Conservation (phyloP, 2,113 vertebrate genomes). For the Australoheros scitulus region DNA sequence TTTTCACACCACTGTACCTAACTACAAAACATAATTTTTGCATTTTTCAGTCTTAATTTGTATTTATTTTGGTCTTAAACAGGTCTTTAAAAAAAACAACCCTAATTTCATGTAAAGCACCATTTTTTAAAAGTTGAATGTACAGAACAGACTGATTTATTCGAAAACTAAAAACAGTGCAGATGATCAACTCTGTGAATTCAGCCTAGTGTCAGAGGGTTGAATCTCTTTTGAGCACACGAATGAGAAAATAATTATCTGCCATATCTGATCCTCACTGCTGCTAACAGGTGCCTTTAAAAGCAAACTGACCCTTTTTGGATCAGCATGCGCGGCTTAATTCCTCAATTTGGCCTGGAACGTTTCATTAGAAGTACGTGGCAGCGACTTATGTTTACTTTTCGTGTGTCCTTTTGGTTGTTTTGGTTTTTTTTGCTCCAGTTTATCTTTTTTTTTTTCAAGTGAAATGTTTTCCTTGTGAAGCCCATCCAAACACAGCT, state of each 20-base stretch:
- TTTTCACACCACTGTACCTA: no score
- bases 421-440: slow-evolving; percentile 44
- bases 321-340: slow-evolving; percentile 41
- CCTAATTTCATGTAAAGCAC: not conserved
- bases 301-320: slow-evolving; percentile 33
- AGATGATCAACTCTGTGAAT: not conserved
- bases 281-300: slow-evolving; percentile 49
- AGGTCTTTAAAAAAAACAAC: not conserved
- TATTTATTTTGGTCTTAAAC: not conserved
- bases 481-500: slow-evolving; percentile 73
- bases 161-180: not conserved
- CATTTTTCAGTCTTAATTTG: not conserved
- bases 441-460: not conserved
- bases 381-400: slow-evolving; percentile 57
- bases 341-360: slow-evolving; percentile 41
- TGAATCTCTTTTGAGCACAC: not conserved
- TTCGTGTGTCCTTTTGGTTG: slow-evolving; percentile 15
- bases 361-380: slow-evolving; percentile 56
- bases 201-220: not conserved
- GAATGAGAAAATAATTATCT: slow-evolving; percentile 28
- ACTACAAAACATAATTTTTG: not conserved
- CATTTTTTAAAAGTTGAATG: not conserved
- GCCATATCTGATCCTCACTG: not conserved
- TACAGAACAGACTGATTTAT: accelerated
- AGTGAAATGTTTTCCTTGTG: slow-evolving; percentile 47